phyloP scores from a whole-genome alignment of 2,888 invertebrate species.

The Cheilosia urbana region DNA sequence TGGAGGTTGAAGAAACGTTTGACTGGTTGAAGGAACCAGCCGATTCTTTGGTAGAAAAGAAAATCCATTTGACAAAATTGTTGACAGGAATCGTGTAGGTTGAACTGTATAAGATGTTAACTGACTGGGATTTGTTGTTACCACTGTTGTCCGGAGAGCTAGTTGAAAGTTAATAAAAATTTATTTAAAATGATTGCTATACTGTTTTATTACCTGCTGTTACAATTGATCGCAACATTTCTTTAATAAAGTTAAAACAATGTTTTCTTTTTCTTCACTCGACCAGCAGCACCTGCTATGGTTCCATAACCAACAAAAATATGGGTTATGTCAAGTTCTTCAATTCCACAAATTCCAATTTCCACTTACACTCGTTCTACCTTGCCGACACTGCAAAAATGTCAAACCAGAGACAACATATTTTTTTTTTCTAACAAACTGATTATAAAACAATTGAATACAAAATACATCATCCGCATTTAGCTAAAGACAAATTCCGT shows the following conservation, averaged over 20 bases:
- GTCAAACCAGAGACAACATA: conserved; percentile 16
- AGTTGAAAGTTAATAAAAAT: neutral
- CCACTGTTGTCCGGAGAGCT: conserved; percentile 34
- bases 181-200: neutral
- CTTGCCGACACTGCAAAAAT: conserved; percentile 26
- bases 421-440: conserved; percentile 1
- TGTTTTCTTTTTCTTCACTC: neutral
- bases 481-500: conserved; percentile 3
- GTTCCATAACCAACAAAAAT: conserved; percentile 76
- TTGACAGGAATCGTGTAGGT: conserved; percentile 26
- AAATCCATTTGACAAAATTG: neutral
- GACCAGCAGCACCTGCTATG: conserved; percentile 8
- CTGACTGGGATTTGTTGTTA: neutral
- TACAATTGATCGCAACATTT: conserved; percentile 80
- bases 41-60: conserved; percentile 27
- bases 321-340: conserved; percentile 68
- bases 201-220: conserved; percentile 77
- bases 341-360: conserved; percentile 36
- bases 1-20: conserved; percentile 18
- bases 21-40: neutral
- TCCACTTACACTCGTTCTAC: neutral
- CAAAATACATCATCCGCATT: conserved; percentile 13
- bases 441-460: conserved; percentile 14
- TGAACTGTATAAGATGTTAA: neutral
- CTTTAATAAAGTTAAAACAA: neutral